A percentile compares a stretch with the other conserved stretches of the same genome.
These are phyloP conservation scores for Nycteola revayana DNA, from an alignment of 2,888 invertebrate species.

Conservation along the genomic window DNA sequence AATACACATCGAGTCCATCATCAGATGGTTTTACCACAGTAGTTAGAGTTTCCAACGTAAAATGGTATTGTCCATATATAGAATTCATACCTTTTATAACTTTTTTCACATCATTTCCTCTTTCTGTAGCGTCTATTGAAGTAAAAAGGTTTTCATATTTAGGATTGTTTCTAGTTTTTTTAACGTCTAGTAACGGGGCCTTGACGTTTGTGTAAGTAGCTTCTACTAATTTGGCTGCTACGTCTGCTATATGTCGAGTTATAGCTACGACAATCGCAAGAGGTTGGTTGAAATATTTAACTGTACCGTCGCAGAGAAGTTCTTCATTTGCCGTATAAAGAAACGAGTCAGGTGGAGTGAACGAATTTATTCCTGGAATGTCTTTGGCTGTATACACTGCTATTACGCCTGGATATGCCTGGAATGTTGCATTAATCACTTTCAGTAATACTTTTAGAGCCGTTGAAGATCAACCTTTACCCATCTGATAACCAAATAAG, in stretches of 20 bases:
- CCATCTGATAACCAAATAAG: too few species aligned
- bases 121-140: constrained; percentile 16
- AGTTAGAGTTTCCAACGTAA: constrained; percentile 86
- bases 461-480: too few species aligned
- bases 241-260: constrained; percentile 71
- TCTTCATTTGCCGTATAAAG: constrained; percentile 38
- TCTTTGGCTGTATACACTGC: constrained; percentile 84
- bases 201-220: constrained; percentile 69
- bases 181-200: constrained; percentile 21
- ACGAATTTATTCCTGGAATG: constrained; percentile 85
- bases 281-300: constrained; percentile 53
- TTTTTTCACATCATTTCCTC: constrained; percentile 19
- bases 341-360: constrained; percentile 49
- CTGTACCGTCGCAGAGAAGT: constrained; percentile 50
- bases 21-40: constrained; percentile 85
- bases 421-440: too few species aligned
- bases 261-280: constrained; percentile 80
- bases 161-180: constrained; percentile 16
- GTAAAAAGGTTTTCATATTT: constrained; percentile 9
- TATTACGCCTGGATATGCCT: constrained; percentile 83
- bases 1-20: constrained; percentile 84
- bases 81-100: constrained; percentile 56
- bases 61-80: constrained; percentile 85
- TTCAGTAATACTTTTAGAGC: too few species aligned
- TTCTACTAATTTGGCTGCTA: constrained; percentile 79